Evolutionary conservation across 1,140 invertebrate genomes (phyloP).

Genomic region (Drosophila fuyamai): DNA sequence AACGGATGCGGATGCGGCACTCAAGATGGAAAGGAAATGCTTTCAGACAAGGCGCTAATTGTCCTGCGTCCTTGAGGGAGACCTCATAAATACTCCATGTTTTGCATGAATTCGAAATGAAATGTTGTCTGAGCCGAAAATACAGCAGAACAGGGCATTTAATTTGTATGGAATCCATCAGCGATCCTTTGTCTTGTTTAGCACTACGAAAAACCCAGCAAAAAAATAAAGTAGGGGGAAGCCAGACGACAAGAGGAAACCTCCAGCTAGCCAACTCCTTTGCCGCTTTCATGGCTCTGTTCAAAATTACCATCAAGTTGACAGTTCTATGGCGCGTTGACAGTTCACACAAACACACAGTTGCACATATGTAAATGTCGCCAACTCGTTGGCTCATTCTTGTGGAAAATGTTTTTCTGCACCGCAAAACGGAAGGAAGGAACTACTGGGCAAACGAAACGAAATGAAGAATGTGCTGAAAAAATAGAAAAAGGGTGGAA

Average conservation of each 20-base stretch:
- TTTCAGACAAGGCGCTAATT: constrained; percentile 63
- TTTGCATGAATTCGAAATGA: constrained; percentile 77
- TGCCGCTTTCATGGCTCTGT: constrained; percentile 76
- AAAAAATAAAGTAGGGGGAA: constrained; percentile 4
- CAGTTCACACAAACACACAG: constrained; percentile 69
- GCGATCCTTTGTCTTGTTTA: constrained; percentile 66
- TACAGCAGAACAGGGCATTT: constrained; percentile 53
- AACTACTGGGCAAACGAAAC: constrained; percentile 64
- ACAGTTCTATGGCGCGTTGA: constrained; percentile 84
- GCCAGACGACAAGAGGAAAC: constrained; percentile 21
- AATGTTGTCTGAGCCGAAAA: constrained; percentile 61
- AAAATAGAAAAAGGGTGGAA: constrained; percentile 15
- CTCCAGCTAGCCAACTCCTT: constrained; percentile 12
- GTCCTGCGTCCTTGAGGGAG: constrained; percentile 32
- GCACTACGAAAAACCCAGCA: constrained; percentile 11
- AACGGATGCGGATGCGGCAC: constrained; percentile 63
- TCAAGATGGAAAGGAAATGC: constrained; percentile 68
- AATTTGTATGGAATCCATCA: constrained; percentile 80
- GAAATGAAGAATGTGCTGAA: constrained; percentile 73
- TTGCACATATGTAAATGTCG: constrained; percentile 76
- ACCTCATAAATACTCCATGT: constrained; percentile 73
- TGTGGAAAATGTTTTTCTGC: constrained; percentile 76
- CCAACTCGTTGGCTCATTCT: constrained; percentile 74
- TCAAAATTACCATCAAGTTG: constrained; percentile 83
- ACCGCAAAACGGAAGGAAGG: constrained; percentile 80